Evolutionary conservation across 2,888 invertebrate species (phyloP), one percentile per base, ranked within the genome.

Genomic region (Ophion costatus): DNA sequence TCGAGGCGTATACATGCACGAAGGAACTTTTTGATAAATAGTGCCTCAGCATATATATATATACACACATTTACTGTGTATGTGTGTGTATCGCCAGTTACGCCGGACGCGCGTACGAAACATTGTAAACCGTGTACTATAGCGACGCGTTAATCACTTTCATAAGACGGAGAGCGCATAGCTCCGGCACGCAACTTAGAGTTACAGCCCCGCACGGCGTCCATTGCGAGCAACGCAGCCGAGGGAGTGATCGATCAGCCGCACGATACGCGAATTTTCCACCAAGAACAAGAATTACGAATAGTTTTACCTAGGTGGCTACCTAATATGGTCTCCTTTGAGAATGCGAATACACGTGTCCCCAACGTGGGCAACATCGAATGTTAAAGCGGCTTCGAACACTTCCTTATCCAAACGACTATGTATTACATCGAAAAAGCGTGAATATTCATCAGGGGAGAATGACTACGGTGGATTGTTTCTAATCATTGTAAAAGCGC

Each of bases 11-110:
- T 51, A 82, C 61, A 74, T 84, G 81, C 4, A 51, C 84, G 70
- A 79, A 82, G 73, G 63, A 85, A 56, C 73, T 73, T 56, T 80
- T 82, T 85, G 79, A 85, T 82, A 76, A 80, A 85, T 85, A 57
- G 79, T 67, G n/a, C 66, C 73, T 33, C 14, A 78, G 78, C 78
- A 70, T 63, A 66, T 33, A 61, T 24, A 57, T 63, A 20, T 4
- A 33, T 4, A 57, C 29, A 57, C 7, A 73, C n/a, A 20, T 4
- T n/a, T 4, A 24, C 24, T n/a, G n/a, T n/a, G n/a, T n/a, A n/a
- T n/a, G 29, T 56, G 33, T 24, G 11, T 51, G 57, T 22, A 66
- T 56, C 22, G 64, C 20, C 11, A 64, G 61, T 61, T 14, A 22
- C 22, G 17, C 29, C 2, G 14, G 10, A 24, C 11, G 38, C 29